Base-by-base conservation (phyloP, 2,888 invertebrate species). In the Cantharis flavilabris region DNA sequence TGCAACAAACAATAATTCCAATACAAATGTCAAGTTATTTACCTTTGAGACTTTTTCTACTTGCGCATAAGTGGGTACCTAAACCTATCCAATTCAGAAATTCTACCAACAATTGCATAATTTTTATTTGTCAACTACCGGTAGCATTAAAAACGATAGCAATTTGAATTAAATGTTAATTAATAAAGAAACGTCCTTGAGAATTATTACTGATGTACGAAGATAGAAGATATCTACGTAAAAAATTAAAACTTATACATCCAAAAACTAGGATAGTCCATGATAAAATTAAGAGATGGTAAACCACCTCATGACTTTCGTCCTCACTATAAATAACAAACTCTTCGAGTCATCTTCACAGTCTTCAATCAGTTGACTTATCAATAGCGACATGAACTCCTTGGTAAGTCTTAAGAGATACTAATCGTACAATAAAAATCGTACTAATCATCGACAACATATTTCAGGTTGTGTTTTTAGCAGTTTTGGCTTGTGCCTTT, bases 401-500 rank as follows among this genome's bases (percentile, higher is more conserved):
- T 64, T 71, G 73, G 78, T 79, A 76, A 79, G 78, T 78, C 65
- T 69, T 67, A 14, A 18, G 16, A 70, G 2, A 70, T 13, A 23
- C 49, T 16, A 16, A 16, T 16, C 16, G 7, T 49, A n/a, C n/a
- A n/a, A n/a, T n/a, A 20, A 23, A 67, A 67, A 16, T 67, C 20
- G 13, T 16, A 14, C 9, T 23, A 67, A 67, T 67, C 13, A 0
- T 23, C 20, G 10, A 13, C 20, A 9, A n/a, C 2, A 67, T 20
- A 13, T 78, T 81, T 18, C 70, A 84, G 83, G 75, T 84, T 73
- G 79, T 82, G 9, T 75, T 83, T 62, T 73, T 79, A 71, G 81
- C 81, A 76, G 63, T 82, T 30, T 67, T 83, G 70, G 83, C 81
- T 70, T 83, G 83, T 72, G 82, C 80, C 14, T 73, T 81, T 20